Conservation (phyloP, 2,888 invertebrate genomes). For the Hipparchia sbordonii region DNA sequence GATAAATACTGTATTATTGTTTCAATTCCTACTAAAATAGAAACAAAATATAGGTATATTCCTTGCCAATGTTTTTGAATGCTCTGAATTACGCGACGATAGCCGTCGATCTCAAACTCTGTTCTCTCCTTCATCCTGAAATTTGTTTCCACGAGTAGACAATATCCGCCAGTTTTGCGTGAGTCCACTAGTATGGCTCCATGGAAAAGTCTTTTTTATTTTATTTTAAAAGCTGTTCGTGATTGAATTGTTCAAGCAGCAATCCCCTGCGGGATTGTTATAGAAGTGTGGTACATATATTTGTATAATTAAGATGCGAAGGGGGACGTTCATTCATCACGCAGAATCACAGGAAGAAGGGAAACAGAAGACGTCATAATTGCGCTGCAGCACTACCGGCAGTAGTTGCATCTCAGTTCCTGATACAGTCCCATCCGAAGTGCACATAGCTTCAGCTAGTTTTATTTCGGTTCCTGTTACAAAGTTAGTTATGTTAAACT, state of each 20-base stretch:
- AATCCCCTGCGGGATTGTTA: not conserved
- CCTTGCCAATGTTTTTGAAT: no score
- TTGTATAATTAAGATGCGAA: not conserved
- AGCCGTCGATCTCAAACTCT: no score
- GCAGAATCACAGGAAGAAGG: slow-evolving; percentile 13
- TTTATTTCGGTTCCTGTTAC: not conserved
- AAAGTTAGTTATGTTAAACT: not conserved
- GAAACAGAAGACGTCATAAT: slow-evolving; percentile 11
- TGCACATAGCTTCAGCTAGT: not conserved
- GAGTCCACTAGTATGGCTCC: no score
- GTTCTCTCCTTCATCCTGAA: no score
- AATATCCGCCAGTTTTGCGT: no score
- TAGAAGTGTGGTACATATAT: not conserved
- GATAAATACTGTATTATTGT: slow-evolving; percentile 11
- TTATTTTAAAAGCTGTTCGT: no score
- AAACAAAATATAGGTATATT: no score
- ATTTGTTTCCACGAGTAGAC: no score
- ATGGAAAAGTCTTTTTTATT: no score
- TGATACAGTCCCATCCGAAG: not conserved
- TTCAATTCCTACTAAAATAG: not conserved
- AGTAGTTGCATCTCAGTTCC: slow-evolving; percentile 2
- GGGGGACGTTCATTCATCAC: slow-evolving; percentile 4
- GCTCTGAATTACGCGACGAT: no score
- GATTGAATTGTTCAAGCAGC: not conserved
- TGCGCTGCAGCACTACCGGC: not conserved